These are phyloP conservation scores for Tanypteryx hageni DNA, from an alignment of 2,888 invertebrate species.

Conservation along the genomic window DNA sequence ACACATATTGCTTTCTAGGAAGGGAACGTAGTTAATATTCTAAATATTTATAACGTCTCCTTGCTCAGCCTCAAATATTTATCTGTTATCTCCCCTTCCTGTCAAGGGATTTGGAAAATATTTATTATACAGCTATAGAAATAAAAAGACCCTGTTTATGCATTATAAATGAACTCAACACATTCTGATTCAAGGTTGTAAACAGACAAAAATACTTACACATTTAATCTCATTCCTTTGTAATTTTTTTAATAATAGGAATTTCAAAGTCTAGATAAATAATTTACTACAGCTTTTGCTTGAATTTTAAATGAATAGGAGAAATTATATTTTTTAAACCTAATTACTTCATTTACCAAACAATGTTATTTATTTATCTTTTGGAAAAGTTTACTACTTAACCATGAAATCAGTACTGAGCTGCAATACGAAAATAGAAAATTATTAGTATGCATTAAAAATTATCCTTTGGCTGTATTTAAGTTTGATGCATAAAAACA, in stretches of 20 bases:
- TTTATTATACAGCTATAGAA: constrained; percentile 29
- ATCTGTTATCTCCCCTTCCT: not conserved
- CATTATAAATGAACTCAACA: constrained; percentile 17
- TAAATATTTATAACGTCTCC: constrained; percentile 10
- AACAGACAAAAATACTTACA: not conserved
- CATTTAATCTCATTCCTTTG: not conserved
- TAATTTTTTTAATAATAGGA: constrained; percentile 15
- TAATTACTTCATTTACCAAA: not conserved
- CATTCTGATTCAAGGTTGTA: not conserved
- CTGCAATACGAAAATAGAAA: not conserved
- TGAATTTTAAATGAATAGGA: not conserved
- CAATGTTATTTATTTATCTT: not conserved
- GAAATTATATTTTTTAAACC: not conserved
- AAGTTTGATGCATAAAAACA: constrained; percentile 24
- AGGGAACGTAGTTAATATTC: not conserved
- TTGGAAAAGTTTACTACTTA: not conserved
- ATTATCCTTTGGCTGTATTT: constrained; percentile 2
- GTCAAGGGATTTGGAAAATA: constrained; percentile 5
- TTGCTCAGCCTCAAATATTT: constrained; percentile 10
- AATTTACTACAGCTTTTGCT: not conserved
- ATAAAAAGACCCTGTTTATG: constrained; percentile 29
- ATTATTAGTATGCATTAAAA: not conserved
- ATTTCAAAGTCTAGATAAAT: not conserved
- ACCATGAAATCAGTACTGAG: not conserved
- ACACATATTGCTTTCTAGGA: constrained; percentile 59